Conservation (phyloP, 2,113 vertebrate species). For the Diphyllodes magnificus region DNA sequence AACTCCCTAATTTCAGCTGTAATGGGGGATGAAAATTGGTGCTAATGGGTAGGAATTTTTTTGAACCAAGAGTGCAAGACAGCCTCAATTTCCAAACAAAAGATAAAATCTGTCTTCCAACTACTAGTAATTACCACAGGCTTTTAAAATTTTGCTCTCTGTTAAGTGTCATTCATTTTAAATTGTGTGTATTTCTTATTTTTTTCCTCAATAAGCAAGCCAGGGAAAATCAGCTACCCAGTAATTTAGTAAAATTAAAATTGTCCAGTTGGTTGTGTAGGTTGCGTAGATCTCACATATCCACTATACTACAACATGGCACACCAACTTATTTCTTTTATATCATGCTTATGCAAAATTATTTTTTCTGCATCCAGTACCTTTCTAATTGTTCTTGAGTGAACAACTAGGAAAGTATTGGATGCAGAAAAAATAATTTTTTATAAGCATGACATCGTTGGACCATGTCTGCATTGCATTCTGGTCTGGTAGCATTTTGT, state of each 20-base stretch:
- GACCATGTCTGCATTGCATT: rapidly evolving
- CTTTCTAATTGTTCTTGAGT: background rate
- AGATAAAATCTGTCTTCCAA: background rate
- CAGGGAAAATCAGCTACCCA: background rate
- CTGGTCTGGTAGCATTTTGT: background rate
- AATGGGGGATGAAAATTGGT: constrained; percentile 13
- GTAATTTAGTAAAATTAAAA: background rate
- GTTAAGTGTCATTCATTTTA: background rate
- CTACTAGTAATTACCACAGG: background rate
- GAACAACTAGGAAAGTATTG: background rate
- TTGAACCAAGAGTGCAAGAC: background rate
- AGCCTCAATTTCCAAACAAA: background rate
- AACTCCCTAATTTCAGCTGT: background rate
- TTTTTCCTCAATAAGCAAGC: background rate
- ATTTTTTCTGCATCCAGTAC: background rate
- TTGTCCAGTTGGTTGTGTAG: background rate
- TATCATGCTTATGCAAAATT: background rate
- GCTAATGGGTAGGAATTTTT: constrained; percentile 5
- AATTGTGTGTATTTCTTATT: background rate
- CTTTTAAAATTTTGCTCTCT: background rate
- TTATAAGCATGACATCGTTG: background rate
- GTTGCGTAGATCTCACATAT: background rate
- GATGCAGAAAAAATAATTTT: background rate
- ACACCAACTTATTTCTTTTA: background rate
- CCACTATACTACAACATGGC: background rate